A percentile compares a stretch with the other conserved stretches of the same genome.
Evolutionary conservation across 2,888 invertebrate species (phyloP).

Genomic region (Sphaerophoria taeniata): DNA sequence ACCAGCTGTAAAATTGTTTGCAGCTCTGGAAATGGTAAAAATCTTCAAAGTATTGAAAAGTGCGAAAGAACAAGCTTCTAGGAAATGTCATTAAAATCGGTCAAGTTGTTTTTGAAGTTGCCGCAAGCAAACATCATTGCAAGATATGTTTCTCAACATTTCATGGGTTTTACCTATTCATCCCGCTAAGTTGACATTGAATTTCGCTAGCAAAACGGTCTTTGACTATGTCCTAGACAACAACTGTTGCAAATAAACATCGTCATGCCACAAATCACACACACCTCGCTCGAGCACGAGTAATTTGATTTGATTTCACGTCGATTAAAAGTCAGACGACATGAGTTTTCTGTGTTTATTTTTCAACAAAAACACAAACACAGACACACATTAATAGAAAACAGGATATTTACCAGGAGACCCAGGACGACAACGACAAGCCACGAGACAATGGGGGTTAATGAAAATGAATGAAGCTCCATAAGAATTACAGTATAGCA

Average conservation of each 20-base stretch:
- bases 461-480: constrained; percentile 71
- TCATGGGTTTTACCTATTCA: no score
- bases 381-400: not conserved
- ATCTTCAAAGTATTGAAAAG: no score
- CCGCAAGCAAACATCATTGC: no score
- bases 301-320: constrained; percentile 74
- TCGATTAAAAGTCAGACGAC: constrained; percentile 74
- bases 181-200: no score
- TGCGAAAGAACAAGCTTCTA: no score
- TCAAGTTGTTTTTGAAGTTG: no score
- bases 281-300: constrained; percentile 27
- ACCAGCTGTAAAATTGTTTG: no score
- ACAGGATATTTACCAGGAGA: constrained; percentile 66
- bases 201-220: not conserved
- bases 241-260: constrained; percentile 64
- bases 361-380: constrained; percentile 49
- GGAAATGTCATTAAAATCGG: no score
- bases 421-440: not conserved
- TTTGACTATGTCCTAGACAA: constrained; percentile 32
- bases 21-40: no score
- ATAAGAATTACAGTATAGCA: constrained; percentile 16
- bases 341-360: constrained; percentile 68
- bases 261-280: constrained; percentile 46
- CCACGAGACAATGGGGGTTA: constrained; percentile 65
- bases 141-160: no score